Evolutionary conservation across 1,140 invertebrate genomes (phyloP).

Genomic region (Caenorhabditis tropicalis): DNA sequence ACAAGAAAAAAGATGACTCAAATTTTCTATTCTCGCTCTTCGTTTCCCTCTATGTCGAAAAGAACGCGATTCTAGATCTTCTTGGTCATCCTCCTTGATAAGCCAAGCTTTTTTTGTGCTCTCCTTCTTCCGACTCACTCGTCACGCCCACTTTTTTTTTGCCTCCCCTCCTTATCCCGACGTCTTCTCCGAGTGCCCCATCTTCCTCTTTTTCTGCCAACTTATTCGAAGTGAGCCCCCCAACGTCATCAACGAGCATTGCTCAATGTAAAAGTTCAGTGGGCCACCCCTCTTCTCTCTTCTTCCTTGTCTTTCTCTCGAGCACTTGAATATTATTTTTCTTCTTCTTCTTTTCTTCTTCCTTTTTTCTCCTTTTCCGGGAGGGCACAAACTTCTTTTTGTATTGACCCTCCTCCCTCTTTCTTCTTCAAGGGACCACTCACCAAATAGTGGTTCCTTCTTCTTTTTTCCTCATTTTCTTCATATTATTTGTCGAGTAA

Average conservation of each 20-base stretch:
- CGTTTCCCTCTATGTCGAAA: background rate
- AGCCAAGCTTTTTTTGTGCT: background rate
- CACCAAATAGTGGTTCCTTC: slow-evolving; percentile 29
- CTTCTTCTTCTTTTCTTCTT: background rate
- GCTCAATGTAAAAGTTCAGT: slow-evolving; percentile 42
- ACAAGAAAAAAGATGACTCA: too few species aligned
- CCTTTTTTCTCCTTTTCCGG: background rate
- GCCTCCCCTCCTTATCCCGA: background rate
- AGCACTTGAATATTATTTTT: slow-evolving; percentile 32
- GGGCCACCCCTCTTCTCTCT: background rate
- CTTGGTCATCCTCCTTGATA: background rate
- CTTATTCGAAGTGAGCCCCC: slow-evolving; percentile 3
- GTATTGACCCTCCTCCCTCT: slow-evolving; percentile 9
- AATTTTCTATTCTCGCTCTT: background rate
- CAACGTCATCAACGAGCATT: slow-evolving; percentile 31
- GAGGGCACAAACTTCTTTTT: slow-evolving; percentile 32
- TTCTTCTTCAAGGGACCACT: slow-evolving; percentile 20
- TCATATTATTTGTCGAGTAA: slow-evolving; percentile 27
- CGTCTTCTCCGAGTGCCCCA: background rate
- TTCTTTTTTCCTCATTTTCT: background rate
- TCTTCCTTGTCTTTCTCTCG: slow-evolving; percentile 3
- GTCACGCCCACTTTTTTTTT: slow-evolving; percentile 24
- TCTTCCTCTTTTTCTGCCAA: slow-evolving; percentile 21
- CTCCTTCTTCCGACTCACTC: background rate
- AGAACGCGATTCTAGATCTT: background rate